A percentile compares a stretch with the other conserved stretches of the same genome.
Evolutionary conservation across 2,113 vertebrate species (phyloP).

Genomic region (Odocoileus hemionus): DNA sequence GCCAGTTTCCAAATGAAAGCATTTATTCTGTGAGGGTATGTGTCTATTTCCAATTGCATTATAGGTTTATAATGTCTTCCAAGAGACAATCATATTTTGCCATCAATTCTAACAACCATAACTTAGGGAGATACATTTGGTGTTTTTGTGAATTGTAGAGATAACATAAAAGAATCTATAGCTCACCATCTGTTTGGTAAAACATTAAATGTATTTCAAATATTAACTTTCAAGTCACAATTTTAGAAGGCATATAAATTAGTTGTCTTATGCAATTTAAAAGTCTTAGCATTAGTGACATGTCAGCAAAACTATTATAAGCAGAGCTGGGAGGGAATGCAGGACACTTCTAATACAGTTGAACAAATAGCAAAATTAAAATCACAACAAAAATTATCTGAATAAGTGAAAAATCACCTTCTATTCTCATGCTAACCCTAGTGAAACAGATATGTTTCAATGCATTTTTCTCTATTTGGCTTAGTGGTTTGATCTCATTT

Average conservation of each 20-base stretch:
- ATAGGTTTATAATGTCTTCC: background rate
- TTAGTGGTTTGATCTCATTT: conserved; percentile 23
- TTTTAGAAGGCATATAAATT: conserved; percentile 6
- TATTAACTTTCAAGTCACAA: background rate
- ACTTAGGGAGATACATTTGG: background rate
- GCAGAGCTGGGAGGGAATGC: background rate
- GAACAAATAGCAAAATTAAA: conserved; percentile 15
- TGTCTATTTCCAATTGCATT: background rate
- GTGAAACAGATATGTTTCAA: background rate
- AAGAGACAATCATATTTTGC: background rate
- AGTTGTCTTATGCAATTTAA: background rate
- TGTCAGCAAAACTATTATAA: background rate
- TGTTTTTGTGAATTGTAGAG: background rate
- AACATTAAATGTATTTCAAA: background rate
- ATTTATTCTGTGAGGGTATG: background rate
- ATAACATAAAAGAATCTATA: background rate
- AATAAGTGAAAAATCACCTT: background rate
- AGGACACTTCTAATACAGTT: background rate
- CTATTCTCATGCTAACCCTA: background rate
- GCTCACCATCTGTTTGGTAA: background rate
- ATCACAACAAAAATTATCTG: background rate
- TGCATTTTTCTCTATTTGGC: background rate
- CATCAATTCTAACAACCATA: background rate
- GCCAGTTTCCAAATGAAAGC: background rate
- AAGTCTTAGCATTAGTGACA: background rate